These are phyloP conservation scores for Cirrhinus molitorella DNA, from an alignment of 2,797 vertebrate genomes.

Conservation along the genomic window DNA sequence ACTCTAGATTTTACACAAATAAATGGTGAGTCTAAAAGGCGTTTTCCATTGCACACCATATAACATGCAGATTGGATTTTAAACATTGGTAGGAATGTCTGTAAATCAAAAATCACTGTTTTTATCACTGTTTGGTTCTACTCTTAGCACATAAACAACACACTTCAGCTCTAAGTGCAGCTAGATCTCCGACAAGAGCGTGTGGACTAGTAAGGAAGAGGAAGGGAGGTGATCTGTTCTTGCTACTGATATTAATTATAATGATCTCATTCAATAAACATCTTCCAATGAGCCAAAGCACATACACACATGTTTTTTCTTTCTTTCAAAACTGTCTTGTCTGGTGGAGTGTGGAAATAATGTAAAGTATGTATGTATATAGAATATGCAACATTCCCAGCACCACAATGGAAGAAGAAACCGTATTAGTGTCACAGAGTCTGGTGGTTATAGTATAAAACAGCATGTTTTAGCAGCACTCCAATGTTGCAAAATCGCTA, in stretches of 20 bases:
- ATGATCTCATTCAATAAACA: slow-evolving; percentile 33
- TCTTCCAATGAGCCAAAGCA: background rate
- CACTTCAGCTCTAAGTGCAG: background rate
- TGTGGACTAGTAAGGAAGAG: background rate
- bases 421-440: background rate
- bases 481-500: background rate
- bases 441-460: too few relatives aligned
- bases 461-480: background rate
- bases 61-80: background rate
- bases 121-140: background rate
- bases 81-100: background rate
- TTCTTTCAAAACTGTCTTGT: background rate
- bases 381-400: background rate
- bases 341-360: background rate
- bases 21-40: background rate
- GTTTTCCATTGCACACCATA: background rate
- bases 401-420: background rate
- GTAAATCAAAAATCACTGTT: background rate
- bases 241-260: slow-evolving; percentile 35
- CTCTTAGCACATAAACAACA: background rate
- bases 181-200: background rate
- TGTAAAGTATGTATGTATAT: background rate
- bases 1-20: background rate
- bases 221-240: background rate
- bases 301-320: background rate